These are phyloP conservation scores for Tympanoctomys barrerae DNA, from an alignment of 2,797 vertebrate genomes.

Conservation along the genomic window DNA sequence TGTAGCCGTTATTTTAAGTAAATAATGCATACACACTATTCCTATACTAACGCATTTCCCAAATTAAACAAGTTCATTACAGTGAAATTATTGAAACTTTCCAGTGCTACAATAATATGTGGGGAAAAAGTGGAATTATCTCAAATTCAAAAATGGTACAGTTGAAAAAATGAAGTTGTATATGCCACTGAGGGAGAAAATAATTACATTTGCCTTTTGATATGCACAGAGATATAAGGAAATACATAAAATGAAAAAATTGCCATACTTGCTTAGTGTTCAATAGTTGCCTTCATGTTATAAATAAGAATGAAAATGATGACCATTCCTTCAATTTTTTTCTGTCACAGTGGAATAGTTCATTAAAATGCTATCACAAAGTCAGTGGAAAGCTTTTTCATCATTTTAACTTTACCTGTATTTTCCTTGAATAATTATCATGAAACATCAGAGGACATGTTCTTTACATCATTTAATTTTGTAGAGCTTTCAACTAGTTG, in stretches of 20 bases:
- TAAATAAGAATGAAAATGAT: conserved; percentile 57
- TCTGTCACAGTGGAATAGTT: conserved; percentile 40
- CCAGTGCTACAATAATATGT: neutral
- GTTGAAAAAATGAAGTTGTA: conserved; percentile 32
- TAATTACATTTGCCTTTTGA: conserved; percentile 75
- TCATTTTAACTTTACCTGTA: neutral
- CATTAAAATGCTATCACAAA: conserved; percentile 54
- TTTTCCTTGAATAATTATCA: conserved; percentile 66
- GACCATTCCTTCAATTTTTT: conserved; percentile 3
- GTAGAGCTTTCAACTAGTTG: conserved; percentile 2
- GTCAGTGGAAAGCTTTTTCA: neutral
- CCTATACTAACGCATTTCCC: neutral
- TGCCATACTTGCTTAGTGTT: conserved; percentile 45
- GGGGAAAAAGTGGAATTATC: neutral
- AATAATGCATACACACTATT: neutral
- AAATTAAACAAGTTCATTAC: neutral
- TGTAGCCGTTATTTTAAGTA: neutral
- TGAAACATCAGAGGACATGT: conserved; percentile 17
- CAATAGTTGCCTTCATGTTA: conserved; percentile 75
- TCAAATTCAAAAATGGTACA: conserved; percentile 59
- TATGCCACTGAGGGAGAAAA: conserved; percentile 67
- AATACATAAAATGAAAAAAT: conserved; percentile 48
- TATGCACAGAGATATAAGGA: conserved; percentile 44
- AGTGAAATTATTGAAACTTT: conserved; percentile 3
- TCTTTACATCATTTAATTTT: conserved; percentile 72